Evolutionary conservation across 2,113 vertebrate species (phyloP).

Genomic region (Phrynosoma blainvillii): DNA sequence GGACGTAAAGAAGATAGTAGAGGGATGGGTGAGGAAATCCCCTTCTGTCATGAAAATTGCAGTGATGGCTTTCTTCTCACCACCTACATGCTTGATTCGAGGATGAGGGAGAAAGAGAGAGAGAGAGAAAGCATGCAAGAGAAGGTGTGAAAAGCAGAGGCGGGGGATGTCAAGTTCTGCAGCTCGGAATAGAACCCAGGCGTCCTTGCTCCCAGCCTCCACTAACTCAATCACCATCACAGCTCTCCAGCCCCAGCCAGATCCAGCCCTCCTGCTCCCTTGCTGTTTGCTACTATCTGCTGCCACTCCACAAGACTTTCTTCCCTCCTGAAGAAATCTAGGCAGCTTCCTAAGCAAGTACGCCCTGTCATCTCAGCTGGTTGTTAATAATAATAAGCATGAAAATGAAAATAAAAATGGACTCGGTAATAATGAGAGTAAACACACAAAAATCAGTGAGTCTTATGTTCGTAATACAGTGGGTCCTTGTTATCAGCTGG

Average conservation of each 20-base stretch:
- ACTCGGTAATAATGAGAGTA: neutral
- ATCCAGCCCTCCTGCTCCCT: neutral
- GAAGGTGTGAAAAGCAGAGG: slow-evolving; percentile 35
- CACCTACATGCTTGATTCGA: slow-evolving; percentile 19
- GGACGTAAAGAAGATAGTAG: neutral
- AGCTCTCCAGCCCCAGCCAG: neutral
- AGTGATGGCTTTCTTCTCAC: slow-evolving; percentile 18
- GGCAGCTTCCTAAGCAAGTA: neutral
- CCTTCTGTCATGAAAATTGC: slow-evolving; percentile 1
- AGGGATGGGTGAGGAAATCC: slow-evolving; percentile 27
- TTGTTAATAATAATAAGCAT: neutral
- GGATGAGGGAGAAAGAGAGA: neutral
- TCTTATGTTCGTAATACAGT: neutral
- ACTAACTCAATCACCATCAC: slow-evolving; percentile 3
- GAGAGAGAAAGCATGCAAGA: neutral
- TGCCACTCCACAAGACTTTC: neutral
- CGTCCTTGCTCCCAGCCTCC: slow-evolving; percentile 7
- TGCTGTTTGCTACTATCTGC: neutral
- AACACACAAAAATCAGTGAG: neutral
- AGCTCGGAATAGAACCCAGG: slow-evolving; percentile 29
- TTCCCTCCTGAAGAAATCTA: neutral
- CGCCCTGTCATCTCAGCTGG: neutral
- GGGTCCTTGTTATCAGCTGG: no score
- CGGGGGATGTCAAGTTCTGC: slow-evolving; percentile 2
- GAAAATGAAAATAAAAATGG: neutral